Evolutionary conservation across 2,888 invertebrate genomes (phyloP), one percentile per base, ranked within the genome.

Genomic region (Zaprionus bogoriensis): DNA sequence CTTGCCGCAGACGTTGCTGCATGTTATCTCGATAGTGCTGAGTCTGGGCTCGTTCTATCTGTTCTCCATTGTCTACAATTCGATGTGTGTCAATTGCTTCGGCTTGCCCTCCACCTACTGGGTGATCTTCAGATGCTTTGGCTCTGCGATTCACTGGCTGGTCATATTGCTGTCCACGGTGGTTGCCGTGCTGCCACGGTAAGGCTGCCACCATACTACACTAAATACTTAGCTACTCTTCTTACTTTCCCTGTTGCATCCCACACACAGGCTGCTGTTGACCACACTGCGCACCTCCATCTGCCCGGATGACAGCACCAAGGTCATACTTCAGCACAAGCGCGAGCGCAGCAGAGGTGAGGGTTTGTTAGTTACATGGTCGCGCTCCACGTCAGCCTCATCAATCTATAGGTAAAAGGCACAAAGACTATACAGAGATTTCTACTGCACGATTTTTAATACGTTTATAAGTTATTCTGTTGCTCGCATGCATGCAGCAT

Each of bases 101-200:
- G 95, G 95, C 58, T 92, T 98, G 82, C 96, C 97, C 32, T 96
- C 96, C 82, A 97, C 96, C 22, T 97, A 95, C 91, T 95, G 95
- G 95, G 96, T 98, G 54, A 95, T 97, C 91, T 94, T 95, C 89
- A 93, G 93, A 88, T 94, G 96, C 50, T 92, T 97, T 87, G 90
- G 91, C 22, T 94, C 95, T 66, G 93, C 95, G 3, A 92, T 93
- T 19, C 97, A 96, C 92, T 98, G 98, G 96, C 92, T 97, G 53
- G 93, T 95, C 27, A 93, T 97, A 48, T 77, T 95, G 12, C 91
- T 98, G 62, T 94, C 96, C 47, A 93, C 95, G 20, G 94, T 96
- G 27, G 92, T 95, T 42, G 95, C 97, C 51, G 92, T 97, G 50
- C 91, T 96, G 67, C 98, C 98, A 39, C 95, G 97, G 97, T 97